Conservation (phyloP, 2,888 invertebrate genomes). For the Xestoiulus laeticollis region DNA sequence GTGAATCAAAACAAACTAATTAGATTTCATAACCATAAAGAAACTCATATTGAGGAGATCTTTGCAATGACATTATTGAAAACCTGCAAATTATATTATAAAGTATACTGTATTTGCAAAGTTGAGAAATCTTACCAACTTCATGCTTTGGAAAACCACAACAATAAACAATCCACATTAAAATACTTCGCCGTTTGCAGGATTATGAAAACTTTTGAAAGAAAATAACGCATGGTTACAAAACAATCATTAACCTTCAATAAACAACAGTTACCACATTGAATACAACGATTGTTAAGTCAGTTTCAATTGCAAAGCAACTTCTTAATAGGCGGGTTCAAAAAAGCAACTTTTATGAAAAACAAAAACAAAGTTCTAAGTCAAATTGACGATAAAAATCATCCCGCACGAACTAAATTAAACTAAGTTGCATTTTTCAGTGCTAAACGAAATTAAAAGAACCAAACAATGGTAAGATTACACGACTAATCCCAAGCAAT, state of each 20-base stretch:
- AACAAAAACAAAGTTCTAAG: not conserved
- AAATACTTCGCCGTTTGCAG: not conserved
- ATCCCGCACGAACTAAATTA: not conserved
- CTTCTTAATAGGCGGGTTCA: not conserved
- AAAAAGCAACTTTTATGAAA: not conserved
- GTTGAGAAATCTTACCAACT: not conserved
- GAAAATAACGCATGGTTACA: not conserved
- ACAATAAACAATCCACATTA: not conserved
- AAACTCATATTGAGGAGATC: too few species aligned
- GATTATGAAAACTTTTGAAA: not conserved
- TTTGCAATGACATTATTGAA: not conserved
- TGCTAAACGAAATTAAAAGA: not conserved
- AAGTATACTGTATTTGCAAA: not conserved
- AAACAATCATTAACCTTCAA: too few species aligned
- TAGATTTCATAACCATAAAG: not conserved
- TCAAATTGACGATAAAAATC: not conserved
- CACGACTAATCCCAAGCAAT: conserved; percentile 2
- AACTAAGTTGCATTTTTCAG: not conserved
- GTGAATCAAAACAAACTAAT: not conserved
- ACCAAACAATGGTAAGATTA: not conserved
- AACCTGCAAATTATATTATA: too few species aligned
- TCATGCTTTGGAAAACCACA: not conserved
- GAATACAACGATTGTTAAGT: not conserved
- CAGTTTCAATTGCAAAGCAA: not conserved
- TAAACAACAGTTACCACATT: not conserved